Evolutionary conservation across 2,797 vertebrate genomes (phyloP).

Genomic region (Coendou prehensilis): DNA sequence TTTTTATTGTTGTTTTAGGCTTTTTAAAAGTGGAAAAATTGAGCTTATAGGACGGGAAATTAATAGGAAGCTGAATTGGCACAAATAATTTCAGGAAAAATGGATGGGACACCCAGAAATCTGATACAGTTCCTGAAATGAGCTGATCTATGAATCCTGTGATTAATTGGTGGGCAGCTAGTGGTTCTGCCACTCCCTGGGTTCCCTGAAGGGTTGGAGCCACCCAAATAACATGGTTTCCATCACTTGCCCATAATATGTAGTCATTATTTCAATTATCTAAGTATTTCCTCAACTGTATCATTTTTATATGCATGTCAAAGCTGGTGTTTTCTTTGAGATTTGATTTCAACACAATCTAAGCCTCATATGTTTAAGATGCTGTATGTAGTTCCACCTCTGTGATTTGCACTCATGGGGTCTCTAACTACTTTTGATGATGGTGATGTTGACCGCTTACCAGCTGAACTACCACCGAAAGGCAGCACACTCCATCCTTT

Average conservation of each 20-base stretch:
- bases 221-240: conserved; percentile 16
- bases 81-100: not conserved
- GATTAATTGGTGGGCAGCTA: conserved; percentile 20
- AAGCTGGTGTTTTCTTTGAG: conserved; percentile 53
- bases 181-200: not conserved
- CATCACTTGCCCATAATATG: conserved; percentile 27
- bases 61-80: not conserved
- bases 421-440: conserved; percentile 15
- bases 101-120: conserved; percentile 16
- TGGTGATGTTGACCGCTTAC: not conserved
- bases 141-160: conserved; percentile 25
- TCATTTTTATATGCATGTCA: conserved; percentile 11
- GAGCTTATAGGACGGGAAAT: conserved; percentile 54
- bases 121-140: conserved; percentile 40
- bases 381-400: not conserved
- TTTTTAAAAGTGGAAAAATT: not conserved
- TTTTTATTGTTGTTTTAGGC: not conserved
- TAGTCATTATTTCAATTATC: conserved; percentile 75
- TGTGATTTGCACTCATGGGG: not conserved
- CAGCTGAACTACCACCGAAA: conserved; percentile 8
- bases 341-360: conserved; percentile 5
- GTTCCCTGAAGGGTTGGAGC: conserved; percentile 3
- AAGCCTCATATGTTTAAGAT: conserved; percentile 39
- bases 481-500: not conserved
- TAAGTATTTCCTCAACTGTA: conserved; percentile 41